Conservation (phyloP, 2,888 invertebrate species). For the Cynaeus angustus region DNA sequence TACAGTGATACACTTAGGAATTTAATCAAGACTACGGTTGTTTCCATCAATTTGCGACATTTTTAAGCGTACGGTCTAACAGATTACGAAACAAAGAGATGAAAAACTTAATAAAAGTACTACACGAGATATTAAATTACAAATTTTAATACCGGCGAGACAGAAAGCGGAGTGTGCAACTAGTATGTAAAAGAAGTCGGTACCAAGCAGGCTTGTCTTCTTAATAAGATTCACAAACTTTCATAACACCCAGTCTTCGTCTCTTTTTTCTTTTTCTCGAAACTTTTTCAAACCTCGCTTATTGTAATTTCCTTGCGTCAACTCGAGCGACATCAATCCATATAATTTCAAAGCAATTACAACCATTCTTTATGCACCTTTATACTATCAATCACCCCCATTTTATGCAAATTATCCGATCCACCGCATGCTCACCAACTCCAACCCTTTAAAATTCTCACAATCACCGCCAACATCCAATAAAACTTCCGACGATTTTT, state of each 20-base stretch:
- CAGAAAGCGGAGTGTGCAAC: constrained; percentile 56
- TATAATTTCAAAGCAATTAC: constrained; percentile 43
- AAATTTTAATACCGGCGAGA: constrained; percentile 63
- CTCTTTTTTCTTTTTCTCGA: constrained; percentile 39
- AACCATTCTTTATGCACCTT: constrained; percentile 23
- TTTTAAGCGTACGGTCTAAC: constrained; percentile 40
- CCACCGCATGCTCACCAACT: constrained; percentile 14
- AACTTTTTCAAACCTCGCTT: constrained; percentile 52
- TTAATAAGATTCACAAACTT: constrained; percentile 61
- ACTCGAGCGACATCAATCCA: constrained; percentile 42
- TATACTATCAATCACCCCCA: constrained; percentile 26
- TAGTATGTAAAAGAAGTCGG: constrained; percentile 60
- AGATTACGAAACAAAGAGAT: constrained; percentile 51
- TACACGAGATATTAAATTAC: constrained; percentile 63
- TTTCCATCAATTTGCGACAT: constrained; percentile 49
- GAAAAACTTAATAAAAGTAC: constrained; percentile 60
- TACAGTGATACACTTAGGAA: constrained; percentile 49
- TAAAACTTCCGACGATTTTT: constrained; percentile 26
- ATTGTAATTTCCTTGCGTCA: constrained; percentile 50
- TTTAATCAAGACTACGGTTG: constrained; percentile 49
- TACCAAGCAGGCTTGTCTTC: constrained; percentile 52
- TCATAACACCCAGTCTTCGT: constrained; percentile 52
- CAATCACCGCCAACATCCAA: constrained; percentile 16
- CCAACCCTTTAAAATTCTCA: constrained; percentile 12
- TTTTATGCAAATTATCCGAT: constrained; percentile 29